phyloP scores from a whole-genome alignment of 2,113 vertebrate species.

The Calonectris borealis region DNA sequence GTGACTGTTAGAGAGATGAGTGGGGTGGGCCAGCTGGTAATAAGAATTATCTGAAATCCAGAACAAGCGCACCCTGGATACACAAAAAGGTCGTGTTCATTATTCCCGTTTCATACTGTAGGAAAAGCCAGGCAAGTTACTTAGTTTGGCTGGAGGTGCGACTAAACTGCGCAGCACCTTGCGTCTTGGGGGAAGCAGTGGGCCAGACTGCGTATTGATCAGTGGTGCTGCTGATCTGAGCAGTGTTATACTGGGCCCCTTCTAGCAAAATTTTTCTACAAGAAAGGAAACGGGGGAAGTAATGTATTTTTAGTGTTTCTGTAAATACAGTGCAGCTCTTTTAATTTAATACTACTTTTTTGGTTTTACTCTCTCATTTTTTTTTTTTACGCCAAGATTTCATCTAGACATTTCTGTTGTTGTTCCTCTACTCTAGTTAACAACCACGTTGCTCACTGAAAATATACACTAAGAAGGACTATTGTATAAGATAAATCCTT shows the following conservation, averaged over 20 bases:
- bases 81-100: not conserved
- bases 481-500: not conserved
- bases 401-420: not conserved
- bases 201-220: fast-evolving
- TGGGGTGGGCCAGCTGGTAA: not conserved
- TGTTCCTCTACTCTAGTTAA: not conserved
- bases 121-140: not conserved
- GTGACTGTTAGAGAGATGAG: not conserved
- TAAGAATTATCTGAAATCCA: not conserved
- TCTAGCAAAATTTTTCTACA: not conserved
- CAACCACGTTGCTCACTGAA: not conserved
- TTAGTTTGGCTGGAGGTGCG: not conserved
- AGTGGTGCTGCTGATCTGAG: too few relatives aligned
- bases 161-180: too few relatives aligned
- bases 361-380: not conserved
- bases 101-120: not conserved
- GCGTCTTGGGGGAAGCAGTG: too few relatives aligned
- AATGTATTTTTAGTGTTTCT: not conserved
- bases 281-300: not conserved
- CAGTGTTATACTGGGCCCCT: not conserved
- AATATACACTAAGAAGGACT: not conserved
- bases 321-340: not conserved
- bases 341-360: not conserved
- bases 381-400: not conserved
- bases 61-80: not conserved